Evolutionary conservation across 2,113 vertebrate species (phyloP), one percentile per base, ranked within the genome.

Genomic region (Serinus canaria): DNA sequence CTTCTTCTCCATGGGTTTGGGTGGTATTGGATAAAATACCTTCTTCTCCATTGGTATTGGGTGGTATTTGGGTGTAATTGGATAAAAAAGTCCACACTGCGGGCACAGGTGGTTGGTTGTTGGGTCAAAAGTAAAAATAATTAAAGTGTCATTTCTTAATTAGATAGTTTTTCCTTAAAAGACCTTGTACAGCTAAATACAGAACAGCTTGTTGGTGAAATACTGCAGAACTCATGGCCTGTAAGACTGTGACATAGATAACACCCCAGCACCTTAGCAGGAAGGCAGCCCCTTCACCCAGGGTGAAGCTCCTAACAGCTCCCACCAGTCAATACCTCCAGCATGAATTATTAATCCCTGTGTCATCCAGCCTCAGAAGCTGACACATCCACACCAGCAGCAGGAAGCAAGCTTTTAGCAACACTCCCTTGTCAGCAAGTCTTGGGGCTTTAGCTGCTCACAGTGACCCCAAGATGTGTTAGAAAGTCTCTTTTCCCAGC

Each of bases 301-400:
- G 47, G 63, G 58, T 30, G 16, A 88, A 43, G 1, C 7, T 35
- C 50, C 58, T 6, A 46, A 44, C 24, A 8, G 69, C 81, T 91
- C 76, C 82, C 83, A 52, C 23, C 85, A 74, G 85, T 63, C 92
- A 37, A 86, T 72, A 89, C 56, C 66, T 68, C 68, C 88, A 75
- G 64, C 76, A 92, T 90, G 94, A 88, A 96, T 96, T 90, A 96
- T 95, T 94, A 90, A 94, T 56, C 87, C 53, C 6, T 0, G 4
- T 87, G 77, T 66, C 83, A 73, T 18, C 55, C 92, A 68, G 83
- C 89, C 89, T 83, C 37, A 22, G 69, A 46, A 82, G 73, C 56
- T 16, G 82, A 88, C 55, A 41, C 17, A 86, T n/a, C 75, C 79
- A 84, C 85, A 83, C 76, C 47, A 27, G 31, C 56, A 59, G 30